Conservation (phyloP, 2,888 invertebrate species). For the Parnassius apollo region DNA sequence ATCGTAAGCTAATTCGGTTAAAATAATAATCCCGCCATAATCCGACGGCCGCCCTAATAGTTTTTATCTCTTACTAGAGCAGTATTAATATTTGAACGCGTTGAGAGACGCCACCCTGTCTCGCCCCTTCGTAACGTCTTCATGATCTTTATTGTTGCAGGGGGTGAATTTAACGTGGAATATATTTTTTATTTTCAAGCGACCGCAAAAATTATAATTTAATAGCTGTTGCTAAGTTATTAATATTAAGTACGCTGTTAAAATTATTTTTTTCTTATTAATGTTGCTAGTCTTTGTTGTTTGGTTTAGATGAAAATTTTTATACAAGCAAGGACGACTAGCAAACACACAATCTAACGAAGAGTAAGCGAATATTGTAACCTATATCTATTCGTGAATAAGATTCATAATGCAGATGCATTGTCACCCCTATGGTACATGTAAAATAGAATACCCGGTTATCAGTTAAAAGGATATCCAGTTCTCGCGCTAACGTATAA, state of each 20-base stretch:
- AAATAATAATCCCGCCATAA: slow-evolving; percentile 78
- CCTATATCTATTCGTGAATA: no score
- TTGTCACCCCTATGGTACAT: no score
- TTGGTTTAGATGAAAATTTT: no score
- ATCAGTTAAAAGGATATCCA: no score
- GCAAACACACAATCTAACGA: no score
- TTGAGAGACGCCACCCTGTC: slow-evolving; percentile 36
- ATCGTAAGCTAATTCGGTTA: slow-evolving; percentile 78
- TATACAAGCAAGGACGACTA: no score
- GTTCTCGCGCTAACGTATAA: no score
- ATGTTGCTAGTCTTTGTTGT: no score
- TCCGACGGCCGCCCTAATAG: slow-evolving; percentile 69
- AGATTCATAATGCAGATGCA: no score
- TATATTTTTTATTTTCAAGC: slow-evolving; percentile 10
- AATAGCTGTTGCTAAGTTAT: not conserved
- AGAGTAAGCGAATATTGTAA: no score
- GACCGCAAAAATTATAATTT: slow-evolving; percentile 10
- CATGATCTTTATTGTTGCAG: slow-evolving; percentile 33
- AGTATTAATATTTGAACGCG: slow-evolving; percentile 73
- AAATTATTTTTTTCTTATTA: no score
- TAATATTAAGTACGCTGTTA: not conserved
- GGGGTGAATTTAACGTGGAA: slow-evolving; percentile 17
- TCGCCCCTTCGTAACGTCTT: slow-evolving; percentile 36
- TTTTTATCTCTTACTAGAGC: slow-evolving; percentile 73
- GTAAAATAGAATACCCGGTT: no score